phyloP scores from a whole-genome alignment of 2,113 vertebrate genomes.

The Crotalus viridis region DNA sequence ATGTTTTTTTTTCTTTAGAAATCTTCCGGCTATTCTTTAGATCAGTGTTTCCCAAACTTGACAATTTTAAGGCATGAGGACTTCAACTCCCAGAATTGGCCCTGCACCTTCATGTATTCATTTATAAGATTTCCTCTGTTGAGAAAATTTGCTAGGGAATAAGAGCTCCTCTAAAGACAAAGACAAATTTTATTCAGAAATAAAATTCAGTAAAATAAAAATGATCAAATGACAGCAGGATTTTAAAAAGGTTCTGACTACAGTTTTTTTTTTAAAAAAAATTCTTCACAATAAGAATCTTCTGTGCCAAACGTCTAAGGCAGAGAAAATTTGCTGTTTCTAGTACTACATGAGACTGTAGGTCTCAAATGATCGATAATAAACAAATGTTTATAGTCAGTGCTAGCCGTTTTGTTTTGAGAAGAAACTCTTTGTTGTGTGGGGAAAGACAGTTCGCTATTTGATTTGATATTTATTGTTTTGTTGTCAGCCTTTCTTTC shows the following conservation, averaged over 20 bases:
- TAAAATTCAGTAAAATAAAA: constrained; percentile 40
- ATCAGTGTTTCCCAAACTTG: background rate
- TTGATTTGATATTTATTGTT: constrained; percentile 52
- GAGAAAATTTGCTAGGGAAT: constrained; percentile 23
- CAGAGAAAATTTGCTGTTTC: constrained; percentile 24
- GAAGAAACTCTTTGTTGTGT: constrained; percentile 29
- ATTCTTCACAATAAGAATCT: constrained; percentile 33
- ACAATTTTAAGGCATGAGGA: too few species aligned
- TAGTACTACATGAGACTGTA: constrained; percentile 24
- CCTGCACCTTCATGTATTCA: constrained; percentile 35
- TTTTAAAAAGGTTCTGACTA: constrained; percentile 25
- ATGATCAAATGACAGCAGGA: constrained; percentile 2
- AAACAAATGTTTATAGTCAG: constrained; percentile 53
- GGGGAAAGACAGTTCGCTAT: constrained; percentile 44
- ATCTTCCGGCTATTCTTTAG: background rate
- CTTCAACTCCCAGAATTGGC: background rate
- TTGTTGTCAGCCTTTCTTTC: constrained; percentile 31
- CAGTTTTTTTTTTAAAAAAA: background rate
- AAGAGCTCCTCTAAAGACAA: constrained; percentile 16
- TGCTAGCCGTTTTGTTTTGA: constrained; percentile 51
- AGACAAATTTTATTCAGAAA: constrained; percentile 10
- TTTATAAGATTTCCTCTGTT: constrained; percentile 32
- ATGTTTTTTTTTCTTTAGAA: background rate
- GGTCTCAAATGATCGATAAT: constrained; percentile 52
- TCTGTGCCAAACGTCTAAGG: constrained; percentile 32